A percentile compares a stretch with the other conserved stretches of the same genome.
Evolutionary conservation across 2,888 invertebrate species (phyloP).

Genomic region (Liodrosophila aerea): DNA sequence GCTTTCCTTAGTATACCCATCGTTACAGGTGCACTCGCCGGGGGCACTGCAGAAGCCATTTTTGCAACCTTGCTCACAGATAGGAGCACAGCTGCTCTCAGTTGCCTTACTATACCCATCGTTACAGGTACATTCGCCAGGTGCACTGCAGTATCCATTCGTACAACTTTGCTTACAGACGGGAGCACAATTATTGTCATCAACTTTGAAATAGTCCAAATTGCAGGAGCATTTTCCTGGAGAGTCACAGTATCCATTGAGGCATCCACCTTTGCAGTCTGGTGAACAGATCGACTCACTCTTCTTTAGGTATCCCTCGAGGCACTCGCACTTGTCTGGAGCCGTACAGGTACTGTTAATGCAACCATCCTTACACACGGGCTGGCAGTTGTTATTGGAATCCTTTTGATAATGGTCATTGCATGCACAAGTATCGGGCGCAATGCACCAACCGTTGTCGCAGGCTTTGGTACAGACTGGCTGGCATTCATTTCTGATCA

Average conservation of each 20-base stretch:
- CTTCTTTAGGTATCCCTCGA: constrained; percentile 82
- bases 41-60: constrained; percentile 80
- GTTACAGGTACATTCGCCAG: constrained; percentile 87
- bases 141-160: constrained; percentile 86
- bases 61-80: constrained; percentile 58
- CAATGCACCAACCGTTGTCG: constrained; percentile 53
- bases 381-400: constrained; percentile 33
- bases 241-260: constrained; percentile 8
- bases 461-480: constrained; percentile 51
- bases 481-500: constrained; percentile 27
- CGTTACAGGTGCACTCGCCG: constrained; percentile 49
- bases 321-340: constrained; percentile 88
- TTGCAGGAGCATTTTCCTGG: constrained; percentile 26
- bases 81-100: constrained; percentile 30
- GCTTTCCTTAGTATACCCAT: constrained; percentile 40
- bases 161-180: constrained; percentile 21
- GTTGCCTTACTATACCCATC: constrained; percentile 83
- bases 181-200: constrained; percentile 31
- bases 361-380: constrained; percentile 63
- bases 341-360: constrained; percentile 84
- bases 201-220: constrained; percentile 10
- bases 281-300: constrained; percentile 75
- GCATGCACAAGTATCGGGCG: constrained; percentile 47
- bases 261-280: constrained; percentile 14
- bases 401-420: constrained; percentile 27